Conservation (phyloP, 2,113 vertebrate species). For the Jaculus jaculus region DNA sequence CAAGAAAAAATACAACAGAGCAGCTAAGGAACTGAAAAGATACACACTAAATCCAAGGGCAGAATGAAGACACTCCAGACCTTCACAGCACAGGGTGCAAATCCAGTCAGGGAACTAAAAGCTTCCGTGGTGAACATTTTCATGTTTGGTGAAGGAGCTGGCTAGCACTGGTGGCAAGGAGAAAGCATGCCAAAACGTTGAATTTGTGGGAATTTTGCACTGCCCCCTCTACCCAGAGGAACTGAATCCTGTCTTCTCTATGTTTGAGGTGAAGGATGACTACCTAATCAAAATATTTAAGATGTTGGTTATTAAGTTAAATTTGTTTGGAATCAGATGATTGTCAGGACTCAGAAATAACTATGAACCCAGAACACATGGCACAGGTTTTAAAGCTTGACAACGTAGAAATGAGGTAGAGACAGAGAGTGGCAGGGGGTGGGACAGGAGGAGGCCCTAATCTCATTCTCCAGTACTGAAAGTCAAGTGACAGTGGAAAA, state of each 20-base stretch:
- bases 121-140: not conserved
- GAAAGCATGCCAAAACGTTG: not conserved
- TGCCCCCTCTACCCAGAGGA: not conserved
- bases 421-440: not conserved
- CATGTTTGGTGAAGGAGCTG: not conserved
- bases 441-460: not conserved
- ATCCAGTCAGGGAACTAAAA: not conserved
- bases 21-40: not conserved
- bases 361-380: not conserved
- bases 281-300: not conserved
- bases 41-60: too few species aligned
- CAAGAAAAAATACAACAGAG: not conserved
- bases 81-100: not conserved
- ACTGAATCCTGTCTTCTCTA: not conserved
- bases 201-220: rapidly evolving
- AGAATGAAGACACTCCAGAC: not conserved
- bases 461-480: rapidly evolving
- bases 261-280: not conserved
- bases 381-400: not conserved
- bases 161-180: not conserved
- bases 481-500: not conserved
- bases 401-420: not conserved
- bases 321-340: not conserved
- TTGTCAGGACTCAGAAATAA: not conserved
- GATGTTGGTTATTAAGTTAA: not conserved